Evolutionary conservation across 2,888 invertebrate genomes (phyloP).

Genomic region (Rhopalosiphum nymphaeae): DNA sequence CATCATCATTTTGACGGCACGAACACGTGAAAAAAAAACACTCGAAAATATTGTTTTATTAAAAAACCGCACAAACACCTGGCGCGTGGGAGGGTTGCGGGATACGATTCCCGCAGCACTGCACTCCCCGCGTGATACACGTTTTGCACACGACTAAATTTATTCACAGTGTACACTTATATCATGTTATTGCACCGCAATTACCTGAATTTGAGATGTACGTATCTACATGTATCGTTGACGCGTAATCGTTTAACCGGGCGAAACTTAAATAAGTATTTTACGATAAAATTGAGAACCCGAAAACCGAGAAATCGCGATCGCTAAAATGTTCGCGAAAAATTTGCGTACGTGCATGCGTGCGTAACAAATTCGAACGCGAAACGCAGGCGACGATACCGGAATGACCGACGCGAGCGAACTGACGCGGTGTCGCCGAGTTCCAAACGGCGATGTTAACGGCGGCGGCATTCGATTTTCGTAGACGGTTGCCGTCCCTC

Average conservation of each 20-base stretch:
- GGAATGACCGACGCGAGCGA: slow-evolving; percentile 43
- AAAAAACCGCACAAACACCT: neutral
- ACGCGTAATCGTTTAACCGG: neutral
- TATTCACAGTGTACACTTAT: neutral
- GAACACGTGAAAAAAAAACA: neutral
- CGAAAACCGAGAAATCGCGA: neutral
- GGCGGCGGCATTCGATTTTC: slow-evolving; percentile 44
- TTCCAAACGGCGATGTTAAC: slow-evolving; percentile 3
- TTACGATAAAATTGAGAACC: neutral
- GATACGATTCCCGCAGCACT: neutral
- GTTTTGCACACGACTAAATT: neutral
- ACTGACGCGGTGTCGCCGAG: slow-evolving; percentile 28
- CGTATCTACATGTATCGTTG: too few relatives aligned
- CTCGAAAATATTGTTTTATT: neutral
- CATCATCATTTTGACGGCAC: slow-evolving; percentile 30
- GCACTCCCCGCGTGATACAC: neutral
- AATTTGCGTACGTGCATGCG: neutral
- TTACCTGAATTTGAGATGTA: too few relatives aligned
- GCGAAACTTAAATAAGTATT: neutral
- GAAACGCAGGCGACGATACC: neutral
- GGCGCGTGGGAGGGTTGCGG: neutral
- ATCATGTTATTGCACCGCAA: neutral
- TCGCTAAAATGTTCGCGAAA: neutral
- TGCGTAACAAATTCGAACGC: neutral
- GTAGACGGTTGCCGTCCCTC: slow-evolving; percentile 6